Evolutionary conservation across 2,113 vertebrate genomes (phyloP).

Genomic region (Rhabdornis inornatus): DNA sequence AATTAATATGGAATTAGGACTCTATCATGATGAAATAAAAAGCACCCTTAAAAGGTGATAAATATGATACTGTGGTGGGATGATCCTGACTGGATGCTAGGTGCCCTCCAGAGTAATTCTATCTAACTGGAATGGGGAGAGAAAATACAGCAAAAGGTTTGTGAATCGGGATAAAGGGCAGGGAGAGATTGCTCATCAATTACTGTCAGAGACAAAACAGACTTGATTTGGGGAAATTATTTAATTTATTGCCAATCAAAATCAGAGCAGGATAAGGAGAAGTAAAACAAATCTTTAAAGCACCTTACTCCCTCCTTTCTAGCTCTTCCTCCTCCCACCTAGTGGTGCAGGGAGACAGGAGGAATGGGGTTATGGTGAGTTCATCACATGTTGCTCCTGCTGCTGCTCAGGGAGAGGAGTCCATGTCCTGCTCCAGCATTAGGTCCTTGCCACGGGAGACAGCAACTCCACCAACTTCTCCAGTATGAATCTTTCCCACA

Average conservation of each 20-base stretch:
- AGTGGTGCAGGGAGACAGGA: rapidly evolving
- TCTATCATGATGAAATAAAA: neutral
- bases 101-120: neutral
- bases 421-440: neutral
- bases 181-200: neutral
- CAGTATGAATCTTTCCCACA: neutral
- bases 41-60: neutral
- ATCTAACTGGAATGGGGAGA: neutral
- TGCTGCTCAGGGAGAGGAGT: rapidly evolving
- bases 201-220: neutral
- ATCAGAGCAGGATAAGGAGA: neutral
- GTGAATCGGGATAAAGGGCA: neutral
- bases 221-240: neutral
- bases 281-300: neutral
- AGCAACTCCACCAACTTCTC: too few relatives aligned
- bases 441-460: neutral
- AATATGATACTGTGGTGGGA: neutral
- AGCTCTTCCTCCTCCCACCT: neutral
- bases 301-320: neutral
- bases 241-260: neutral
- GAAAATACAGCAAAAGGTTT: neutral
- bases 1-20: neutral
- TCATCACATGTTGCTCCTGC: rapidly evolving
- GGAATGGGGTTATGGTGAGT: neutral
- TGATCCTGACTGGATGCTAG: neutral